Percentiles rank a stretch among this genome's conserved stretches.
Conservation (phyloP, 2,797 vertebrate species). For the Corythornis leucogaster region DNA sequence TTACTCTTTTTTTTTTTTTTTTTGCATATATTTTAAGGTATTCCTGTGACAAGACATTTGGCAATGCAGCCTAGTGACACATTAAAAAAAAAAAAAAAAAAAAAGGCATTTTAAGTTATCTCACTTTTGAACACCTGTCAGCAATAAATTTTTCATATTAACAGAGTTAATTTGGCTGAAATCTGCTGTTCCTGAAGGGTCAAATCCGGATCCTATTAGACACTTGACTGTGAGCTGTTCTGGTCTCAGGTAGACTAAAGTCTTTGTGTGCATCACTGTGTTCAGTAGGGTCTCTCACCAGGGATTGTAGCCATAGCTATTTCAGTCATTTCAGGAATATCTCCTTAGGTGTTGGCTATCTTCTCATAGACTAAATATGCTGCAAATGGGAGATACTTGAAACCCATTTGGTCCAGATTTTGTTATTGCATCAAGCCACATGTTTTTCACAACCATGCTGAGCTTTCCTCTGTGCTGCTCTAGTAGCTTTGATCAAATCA, state of each 20-base stretch:
- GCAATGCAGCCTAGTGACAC: not conserved
- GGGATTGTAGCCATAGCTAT: not conserved
- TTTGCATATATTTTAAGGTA: not conserved
- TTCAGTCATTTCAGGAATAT: not conserved
- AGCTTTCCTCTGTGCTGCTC: not conserved
- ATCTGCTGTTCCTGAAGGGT: not conserved
- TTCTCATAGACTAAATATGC: not conserved
- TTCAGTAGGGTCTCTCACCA: not conserved
- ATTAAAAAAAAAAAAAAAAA: not conserved
- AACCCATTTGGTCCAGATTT: not conserved
- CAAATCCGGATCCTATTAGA: not conserved
- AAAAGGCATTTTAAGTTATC: slow-evolving; percentile 16
- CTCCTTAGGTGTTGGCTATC: not conserved
- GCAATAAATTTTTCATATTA: not conserved
- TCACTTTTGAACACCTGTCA: slow-evolving; percentile 29
- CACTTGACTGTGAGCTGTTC: not conserved
- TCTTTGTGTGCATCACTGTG: fast-evolving
- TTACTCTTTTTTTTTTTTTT: not conserved
- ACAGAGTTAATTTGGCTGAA: not conserved
- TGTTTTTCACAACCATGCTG: not conserved
- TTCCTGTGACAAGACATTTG: not conserved
- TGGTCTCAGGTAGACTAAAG: not conserved
- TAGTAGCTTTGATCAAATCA: not conserved
- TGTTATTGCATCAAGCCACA: not conserved
- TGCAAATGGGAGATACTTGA: not conserved